Evolutionary conservation across 2,888 invertebrate species (phyloP).

Genomic region (Neoascia interrupta): DNA sequence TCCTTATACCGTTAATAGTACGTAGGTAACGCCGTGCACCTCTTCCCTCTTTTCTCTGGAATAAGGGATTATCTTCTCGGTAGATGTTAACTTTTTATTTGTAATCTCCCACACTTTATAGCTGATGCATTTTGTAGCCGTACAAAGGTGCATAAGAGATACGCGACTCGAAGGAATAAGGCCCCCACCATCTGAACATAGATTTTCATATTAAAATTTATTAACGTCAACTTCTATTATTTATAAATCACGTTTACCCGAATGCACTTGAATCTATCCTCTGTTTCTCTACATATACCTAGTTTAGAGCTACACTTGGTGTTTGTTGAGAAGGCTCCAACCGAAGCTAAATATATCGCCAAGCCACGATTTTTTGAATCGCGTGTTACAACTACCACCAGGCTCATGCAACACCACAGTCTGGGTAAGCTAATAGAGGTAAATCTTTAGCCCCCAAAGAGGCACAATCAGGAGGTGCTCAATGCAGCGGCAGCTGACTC

Average conservation of each 20-base stretch:
- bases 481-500: constrained; percentile 34
- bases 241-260: constrained; percentile 70
- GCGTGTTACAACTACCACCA: constrained; percentile 51
- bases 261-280: constrained; percentile 59
- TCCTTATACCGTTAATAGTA: constrained; percentile 48
- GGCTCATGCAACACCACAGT: constrained; percentile 6
- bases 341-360: constrained; percentile 36
- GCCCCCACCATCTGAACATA: constrained; percentile 30
- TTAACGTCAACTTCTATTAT: constrained; percentile 69
- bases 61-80: constrained; percentile 27
- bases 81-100: constrained; percentile 5
- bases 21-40: no score
- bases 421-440: no score
- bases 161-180: background rate
- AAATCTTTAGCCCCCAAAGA: no score
- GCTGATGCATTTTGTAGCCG: background rate
- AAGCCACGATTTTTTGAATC: constrained; percentile 60
- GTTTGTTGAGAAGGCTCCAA: constrained; percentile 34
- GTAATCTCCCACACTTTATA: constrained; percentile 44
- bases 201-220: constrained; percentile 69
- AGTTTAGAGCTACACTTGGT: background rate
- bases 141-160: constrained; percentile 3
- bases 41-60: constrained; percentile 5
- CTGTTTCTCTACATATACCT: constrained; percentile 7
- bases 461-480: no score